Base-by-base conservation (phyloP, 2,113 vertebrate genomes). In the Phylloscopus trochiloides region DNA sequence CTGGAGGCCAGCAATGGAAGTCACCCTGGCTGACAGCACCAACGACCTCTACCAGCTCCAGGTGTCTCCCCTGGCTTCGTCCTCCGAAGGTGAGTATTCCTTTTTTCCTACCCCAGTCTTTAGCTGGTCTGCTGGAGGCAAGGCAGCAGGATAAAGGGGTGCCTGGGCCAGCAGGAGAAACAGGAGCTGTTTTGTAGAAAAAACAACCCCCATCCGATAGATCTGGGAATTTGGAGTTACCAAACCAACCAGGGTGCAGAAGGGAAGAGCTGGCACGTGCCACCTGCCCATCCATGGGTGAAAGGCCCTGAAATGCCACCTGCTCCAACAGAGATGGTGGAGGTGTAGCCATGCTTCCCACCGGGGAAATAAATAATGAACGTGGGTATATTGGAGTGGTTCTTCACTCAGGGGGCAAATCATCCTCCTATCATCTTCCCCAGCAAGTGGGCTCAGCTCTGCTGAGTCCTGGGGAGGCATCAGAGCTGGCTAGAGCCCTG, bases 1-100 rank as follows among this genome's bases (percentile, higher is more conserved):
- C 8, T 98, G 98, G 98, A 86, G 79, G 62, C 63, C 90, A 1
- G 28, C 87, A 0, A 68, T 97, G 94, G 97, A 98, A 9, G 86
- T 97, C 14, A 74, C 80, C 71, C 36, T 97, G 66, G 97, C 98
- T 8, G 98, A 98, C 90, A 98, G 98, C 91, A 98, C 98, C 92
- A 98, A 97, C 1, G 97, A 98, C 74, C 62, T 97, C 61, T 98
- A 98, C 93, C 96, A 72, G 51, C 96, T 98, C 70, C 98, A 98
- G 74, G 98, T 98, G 89, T 98, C 98, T 2, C 98, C 98, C 5
- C 85, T 97, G 93, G 83, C 97, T 40, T 98, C 98, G 0, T 97
- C 97, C 63, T 98, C 98, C 0, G 98, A 98, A 96, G 98, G 98
- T 98, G 80, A 0, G 97, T 92, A 3, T 59, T 83, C 15, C 25